A percentile compares a stretch with the other conserved stretches of the same genome.
Conservation (phyloP, 2,888 invertebrate species). For the Sminthurinus aureus region DNA sequence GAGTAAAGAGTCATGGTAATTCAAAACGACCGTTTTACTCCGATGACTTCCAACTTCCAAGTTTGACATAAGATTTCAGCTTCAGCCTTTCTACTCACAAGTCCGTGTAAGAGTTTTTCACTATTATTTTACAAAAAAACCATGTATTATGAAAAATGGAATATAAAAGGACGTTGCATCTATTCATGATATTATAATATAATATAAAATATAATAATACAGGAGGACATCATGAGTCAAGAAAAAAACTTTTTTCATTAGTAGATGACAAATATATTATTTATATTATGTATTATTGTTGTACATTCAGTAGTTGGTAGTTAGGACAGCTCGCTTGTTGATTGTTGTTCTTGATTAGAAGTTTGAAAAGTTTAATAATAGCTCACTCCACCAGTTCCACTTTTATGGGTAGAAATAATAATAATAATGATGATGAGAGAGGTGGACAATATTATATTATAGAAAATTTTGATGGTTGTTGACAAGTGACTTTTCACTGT, state of each 20-base stretch:
- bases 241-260: too few species aligned
- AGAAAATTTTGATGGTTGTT: neutral
- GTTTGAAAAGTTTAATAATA: too few species aligned
- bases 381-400: too few species aligned
- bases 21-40: conserved; percentile 43
- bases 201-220: too few species aligned
- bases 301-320: too few species aligned
- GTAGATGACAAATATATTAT: too few species aligned
- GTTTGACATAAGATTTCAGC: neutral
- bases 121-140: conserved; percentile 11
- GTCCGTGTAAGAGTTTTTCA: neutral
- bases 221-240: too few species aligned
- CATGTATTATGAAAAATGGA: neutral
- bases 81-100: neutral
- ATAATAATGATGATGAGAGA: neutral
- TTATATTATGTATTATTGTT: too few species aligned
- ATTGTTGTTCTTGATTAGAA: too few species aligned
- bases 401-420: neutral
- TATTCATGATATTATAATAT: too few species aligned
- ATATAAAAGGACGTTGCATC: neutral
- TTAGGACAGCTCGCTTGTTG: too few species aligned
- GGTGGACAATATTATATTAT: neutral
- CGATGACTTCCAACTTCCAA: conserved; percentile 38
- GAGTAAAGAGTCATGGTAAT: conserved; percentile 35
- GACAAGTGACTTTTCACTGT: neutral